Evolutionary conservation across 1,140 invertebrate species (phyloP).

Genomic region (Caenorhabditis tropicalis): DNA sequence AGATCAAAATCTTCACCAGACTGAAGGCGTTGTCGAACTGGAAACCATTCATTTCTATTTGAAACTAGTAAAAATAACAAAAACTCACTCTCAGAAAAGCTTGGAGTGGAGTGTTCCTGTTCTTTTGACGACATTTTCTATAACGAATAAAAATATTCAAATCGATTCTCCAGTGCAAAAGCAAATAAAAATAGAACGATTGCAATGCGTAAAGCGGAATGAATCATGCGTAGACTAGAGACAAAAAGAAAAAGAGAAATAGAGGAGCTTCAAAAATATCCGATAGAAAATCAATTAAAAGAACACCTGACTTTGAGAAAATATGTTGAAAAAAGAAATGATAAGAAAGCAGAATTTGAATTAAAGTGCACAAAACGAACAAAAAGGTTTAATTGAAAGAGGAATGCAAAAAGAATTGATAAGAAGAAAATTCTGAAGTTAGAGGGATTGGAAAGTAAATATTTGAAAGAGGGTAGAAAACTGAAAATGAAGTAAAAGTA

Average conservation of each 20-base stretch:
- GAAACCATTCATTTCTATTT: neutral
- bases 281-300: slow-evolving; percentile 4
- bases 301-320: slow-evolving; percentile 15
- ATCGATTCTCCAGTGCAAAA: neutral
- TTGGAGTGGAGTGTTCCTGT: neutral
- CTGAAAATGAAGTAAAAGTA: neutral
- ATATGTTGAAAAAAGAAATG: neutral
- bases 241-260: too few species aligned
- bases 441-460: slow-evolving; percentile 25
- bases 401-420: neutral
- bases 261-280: slow-evolving; percentile 34
- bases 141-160: neutral
- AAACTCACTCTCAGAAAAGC: neutral
- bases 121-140: slow-evolving; percentile 4
- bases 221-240: slow-evolving; percentile 4
- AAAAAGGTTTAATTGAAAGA: slow-evolving; percentile 13
- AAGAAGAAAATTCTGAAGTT: slow-evolving; percentile 26
- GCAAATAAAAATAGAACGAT: slow-evolving; percentile 16
- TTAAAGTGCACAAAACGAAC: too few species aligned
- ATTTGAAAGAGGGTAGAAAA: neutral
- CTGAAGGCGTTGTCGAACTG: slow-evolving; percentile 21
- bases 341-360: neutral
- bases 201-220: neutral
- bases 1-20: slow-evolving; percentile 28
- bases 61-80: neutral